These are phyloP conservation scores for Pogonus chalceus DNA, from an alignment of 1,140 invertebrate species.

Conservation along the genomic window DNA sequence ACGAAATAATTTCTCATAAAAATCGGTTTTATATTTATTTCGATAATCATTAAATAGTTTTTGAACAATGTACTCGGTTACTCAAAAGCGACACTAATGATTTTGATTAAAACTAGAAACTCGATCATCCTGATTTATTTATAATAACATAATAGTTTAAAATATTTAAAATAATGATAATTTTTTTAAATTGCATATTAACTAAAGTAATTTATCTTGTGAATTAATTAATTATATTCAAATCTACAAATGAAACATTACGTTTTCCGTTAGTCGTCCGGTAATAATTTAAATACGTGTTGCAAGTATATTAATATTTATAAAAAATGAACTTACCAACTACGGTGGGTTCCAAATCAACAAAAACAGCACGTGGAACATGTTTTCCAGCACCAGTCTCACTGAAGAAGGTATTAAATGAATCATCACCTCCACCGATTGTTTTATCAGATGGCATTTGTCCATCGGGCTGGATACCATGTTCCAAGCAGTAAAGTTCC, in stretches of 20 bases:
- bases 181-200: neutral
- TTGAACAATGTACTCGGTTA: too few species aligned
- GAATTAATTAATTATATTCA: too few species aligned
- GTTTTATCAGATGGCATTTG: slow-evolving; percentile 69
- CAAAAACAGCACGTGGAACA: slow-evolving; percentile 57
- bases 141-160: neutral
- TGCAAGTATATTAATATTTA: too few species aligned
- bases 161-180: neutral
- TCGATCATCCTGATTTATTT: neutral
- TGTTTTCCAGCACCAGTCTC: slow-evolving; percentile 67
- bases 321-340: slow-evolving; percentile 49
- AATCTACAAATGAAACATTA: too few species aligned
- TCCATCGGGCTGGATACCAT: slow-evolving; percentile 83
- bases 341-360: slow-evolving; percentile 63
- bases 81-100: too few species aligned
- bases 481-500: slow-evolving; percentile 84
- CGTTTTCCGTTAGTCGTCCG: too few species aligned
- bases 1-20: too few species aligned
- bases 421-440: slow-evolving; percentile 57
- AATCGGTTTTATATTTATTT: too few species aligned
- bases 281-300: too few species aligned
- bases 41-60: too few species aligned
- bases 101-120: too few species aligned
- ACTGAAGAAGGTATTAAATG: slow-evolving; percentile 76
- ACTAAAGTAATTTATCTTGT: too few species aligned